A percentile compares a stretch with the other conserved stretches of the same genome.
Evolutionary conservation across 2,797 vertebrate species (phyloP).

Genomic region (Florisuga fusca): DNA sequence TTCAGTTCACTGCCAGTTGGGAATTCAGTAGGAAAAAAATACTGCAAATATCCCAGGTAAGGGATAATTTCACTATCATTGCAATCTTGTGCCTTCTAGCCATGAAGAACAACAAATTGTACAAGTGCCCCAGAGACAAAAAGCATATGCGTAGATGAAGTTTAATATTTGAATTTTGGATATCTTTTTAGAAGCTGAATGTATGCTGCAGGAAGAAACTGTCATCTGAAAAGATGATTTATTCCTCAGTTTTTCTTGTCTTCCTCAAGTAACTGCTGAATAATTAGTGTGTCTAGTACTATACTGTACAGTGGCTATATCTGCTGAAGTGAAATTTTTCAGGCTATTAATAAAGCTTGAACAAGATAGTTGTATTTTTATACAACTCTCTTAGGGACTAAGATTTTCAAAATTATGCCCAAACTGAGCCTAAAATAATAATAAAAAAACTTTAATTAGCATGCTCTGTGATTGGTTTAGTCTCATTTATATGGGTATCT

Average conservation of each 20-base stretch:
- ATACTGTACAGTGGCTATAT: not conserved
- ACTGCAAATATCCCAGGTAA: not conserved
- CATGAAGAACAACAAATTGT: not conserved
- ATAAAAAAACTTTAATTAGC: not conserved
- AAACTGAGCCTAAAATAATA: not conserved
- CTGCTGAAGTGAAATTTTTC: not conserved
- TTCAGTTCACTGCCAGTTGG: not conserved
- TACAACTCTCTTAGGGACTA: not conserved
- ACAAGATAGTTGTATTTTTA: not conserved
- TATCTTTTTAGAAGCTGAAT: not conserved
- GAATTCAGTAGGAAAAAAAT: not conserved
- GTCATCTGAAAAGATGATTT: not conserved
- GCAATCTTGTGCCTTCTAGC: not conserved
- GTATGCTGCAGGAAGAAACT: not conserved
- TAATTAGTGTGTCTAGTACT: not conserved
- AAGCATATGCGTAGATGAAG: not conserved
- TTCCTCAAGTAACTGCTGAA: not conserved
- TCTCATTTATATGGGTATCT: fast-evolving
- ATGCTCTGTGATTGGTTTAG: not conserved
- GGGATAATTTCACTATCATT: not conserved
- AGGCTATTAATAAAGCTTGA: not conserved
- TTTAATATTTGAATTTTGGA: not conserved
- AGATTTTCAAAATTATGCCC: not conserved
- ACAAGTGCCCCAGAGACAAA: not conserved
- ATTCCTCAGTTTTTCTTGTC: not conserved